Conservation (phyloP, 2,113 vertebrate genomes). For the Malurus cyaneus region DNA sequence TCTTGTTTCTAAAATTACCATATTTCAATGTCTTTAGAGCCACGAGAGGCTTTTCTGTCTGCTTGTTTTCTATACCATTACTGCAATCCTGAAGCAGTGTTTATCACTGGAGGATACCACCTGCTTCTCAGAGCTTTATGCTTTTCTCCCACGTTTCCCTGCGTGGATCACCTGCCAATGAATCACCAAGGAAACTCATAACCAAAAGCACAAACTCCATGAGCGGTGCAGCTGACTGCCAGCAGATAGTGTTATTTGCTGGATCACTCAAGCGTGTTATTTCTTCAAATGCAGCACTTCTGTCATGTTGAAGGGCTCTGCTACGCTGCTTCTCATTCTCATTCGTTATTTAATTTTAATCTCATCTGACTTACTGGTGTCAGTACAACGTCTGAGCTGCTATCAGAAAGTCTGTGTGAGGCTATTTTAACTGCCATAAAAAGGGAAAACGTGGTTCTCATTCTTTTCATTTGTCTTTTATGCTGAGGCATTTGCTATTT, state of each 20-base stretch:
- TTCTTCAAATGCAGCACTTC: not conserved
- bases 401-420: not conserved
- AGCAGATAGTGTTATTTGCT: not conserved
- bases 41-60: not conserved
- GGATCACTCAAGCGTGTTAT: not conserved
- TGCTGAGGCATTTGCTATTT: not conserved
- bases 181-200: slow-evolving; percentile 45
- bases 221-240: not conserved
- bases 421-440: not conserved
- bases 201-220: not conserved
- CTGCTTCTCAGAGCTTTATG: not conserved
- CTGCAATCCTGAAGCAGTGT: not conserved
- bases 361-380: not conserved
- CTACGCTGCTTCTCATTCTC: not conserved
- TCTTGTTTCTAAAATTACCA: not conserved
- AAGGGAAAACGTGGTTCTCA: not conserved
- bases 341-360: slow-evolving; percentile 22
- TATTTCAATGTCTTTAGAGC: not conserved
- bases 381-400: not conserved
- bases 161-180: slow-evolving; percentile 7
- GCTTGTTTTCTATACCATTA: not conserved
- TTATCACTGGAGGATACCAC: not conserved
- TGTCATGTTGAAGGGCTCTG: not conserved
- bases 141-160: not conserved
- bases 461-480: not conserved